Base-by-base conservation (phyloP, 2,888 invertebrate species). In the Clusia tigrina region DNA sequence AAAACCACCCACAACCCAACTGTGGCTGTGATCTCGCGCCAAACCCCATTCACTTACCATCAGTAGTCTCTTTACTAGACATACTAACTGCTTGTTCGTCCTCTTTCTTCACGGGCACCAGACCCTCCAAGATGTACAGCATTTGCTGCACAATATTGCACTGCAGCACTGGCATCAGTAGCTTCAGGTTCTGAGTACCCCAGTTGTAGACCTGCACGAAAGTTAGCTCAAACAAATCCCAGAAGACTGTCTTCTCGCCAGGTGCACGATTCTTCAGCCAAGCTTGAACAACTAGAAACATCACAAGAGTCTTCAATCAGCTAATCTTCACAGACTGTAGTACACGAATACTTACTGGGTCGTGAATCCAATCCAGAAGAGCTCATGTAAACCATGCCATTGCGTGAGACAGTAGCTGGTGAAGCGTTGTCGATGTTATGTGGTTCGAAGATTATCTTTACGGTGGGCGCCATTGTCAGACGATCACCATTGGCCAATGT, bases 351-450 rank as follows among this genome's bases (percentile, higher is more conserved):
- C 79, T 70, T 77, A 89, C 89, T 88, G 78, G 97, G 97, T 74
- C 90, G 89, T 92, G 96, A 98, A 79, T 94, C 92, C 55, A 98
- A 85, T 0, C 96, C 97, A 0, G 97, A 97, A 0, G 96, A 95
- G 76, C 96, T 96, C 97, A 98, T 98, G 81, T 96, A 98, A 3
- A 95, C 94, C 93, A 94, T 94, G 62, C 95, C 95, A 78, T 94
- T 95, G 65, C 95, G 86, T 0, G 96, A 97, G 0, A 98, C 98
- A 0, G 98, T 98, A 1, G 98, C 97, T 1, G 97, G 98, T 10
- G 96, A 96, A 0, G 98, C 98, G 78, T 98, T 98, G 80, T 98
- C 97, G 66, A 98, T 96, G 81, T 97, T 97, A 81, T 97, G 95
- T 0, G 97, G 96, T 80, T 98, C 98, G 80, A 98, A 98, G 71